These are phyloP conservation scores for Leptura quadrifasciata DNA, from an alignment of 2,888 invertebrate species.

Conservation along the genomic window DNA sequence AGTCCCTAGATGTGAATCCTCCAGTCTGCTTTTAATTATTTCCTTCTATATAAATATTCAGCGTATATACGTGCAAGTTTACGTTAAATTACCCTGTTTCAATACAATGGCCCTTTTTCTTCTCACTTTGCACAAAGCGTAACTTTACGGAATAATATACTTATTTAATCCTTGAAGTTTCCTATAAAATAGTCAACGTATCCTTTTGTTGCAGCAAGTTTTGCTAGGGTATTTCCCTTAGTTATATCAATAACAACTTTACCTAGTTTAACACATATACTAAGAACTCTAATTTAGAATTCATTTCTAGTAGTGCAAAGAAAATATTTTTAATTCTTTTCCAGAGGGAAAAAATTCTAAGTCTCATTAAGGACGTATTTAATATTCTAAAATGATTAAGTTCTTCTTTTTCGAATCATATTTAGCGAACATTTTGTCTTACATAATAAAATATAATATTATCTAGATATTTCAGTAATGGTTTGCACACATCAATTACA, in stretches of 20 bases:
- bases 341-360: no score
- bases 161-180: slow-evolving; percentile 17
- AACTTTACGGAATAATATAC: slow-evolving; percentile 3
- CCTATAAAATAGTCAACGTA: neutral
- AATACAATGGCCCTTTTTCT: slow-evolving; percentile 36
- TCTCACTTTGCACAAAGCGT: slow-evolving; percentile 20
- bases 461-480: no score
- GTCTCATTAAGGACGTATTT: no score
- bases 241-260: neutral
- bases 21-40: slow-evolving; percentile 43
- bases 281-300: no score
- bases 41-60: slow-evolving; percentile 41
- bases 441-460: no score
- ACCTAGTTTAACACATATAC: neutral
- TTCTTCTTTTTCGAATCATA: no score
- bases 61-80: slow-evolving; percentile 34
- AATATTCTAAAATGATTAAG: no score
- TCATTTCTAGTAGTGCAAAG: no score
- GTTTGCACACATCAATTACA: no score
- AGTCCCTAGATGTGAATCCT: slow-evolving; percentile 36
- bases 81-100: slow-evolving; percentile 41
- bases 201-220: neutral
- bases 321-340: no score
- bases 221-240: neutral
- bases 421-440: no score